Percentiles rank a stretch among this genome's conserved stretches.
These are phyloP conservation scores for Parazoanthus darwini DNA, from an alignment of 92 coral and sea anemone genomes.

Conservation along the genomic window DNA sequence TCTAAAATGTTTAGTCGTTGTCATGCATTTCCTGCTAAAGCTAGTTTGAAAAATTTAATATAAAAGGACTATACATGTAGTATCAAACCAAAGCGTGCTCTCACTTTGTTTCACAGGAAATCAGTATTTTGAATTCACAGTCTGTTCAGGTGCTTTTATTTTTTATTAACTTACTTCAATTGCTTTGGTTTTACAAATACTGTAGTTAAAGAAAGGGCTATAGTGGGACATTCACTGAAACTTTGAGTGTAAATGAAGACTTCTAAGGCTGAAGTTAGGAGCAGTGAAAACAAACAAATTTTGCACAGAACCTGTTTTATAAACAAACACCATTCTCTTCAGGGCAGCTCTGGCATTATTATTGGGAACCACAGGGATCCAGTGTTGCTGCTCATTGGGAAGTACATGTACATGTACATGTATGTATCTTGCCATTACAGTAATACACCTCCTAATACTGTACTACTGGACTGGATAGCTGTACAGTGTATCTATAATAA, in stretches of 20 bases:
- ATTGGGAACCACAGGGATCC: too few relatives aligned
- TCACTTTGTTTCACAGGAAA: slow-evolving; percentile 29
- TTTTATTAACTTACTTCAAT: slow-evolving; percentile 24
- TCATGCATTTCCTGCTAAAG: slow-evolving; percentile 36
- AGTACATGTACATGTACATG: too few relatives aligned
- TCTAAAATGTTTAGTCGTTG: slow-evolving; percentile 10
- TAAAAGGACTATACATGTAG: slow-evolving; percentile 12
- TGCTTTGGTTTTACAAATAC: slow-evolving; percentile 15
- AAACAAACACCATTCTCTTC: background rate
- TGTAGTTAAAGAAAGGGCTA: slow-evolving; percentile 17
- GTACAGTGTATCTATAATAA: too few relatives aligned
- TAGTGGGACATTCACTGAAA: slow-evolving; percentile 19
- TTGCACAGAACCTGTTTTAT: too few relatives aligned
- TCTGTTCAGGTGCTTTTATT: background rate
- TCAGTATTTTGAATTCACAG: background rate
- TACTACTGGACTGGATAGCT: too few relatives aligned
- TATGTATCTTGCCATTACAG: too few relatives aligned
- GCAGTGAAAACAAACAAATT: background rate
- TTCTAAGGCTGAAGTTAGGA: background rate
- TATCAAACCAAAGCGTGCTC: slow-evolving; percentile 29
- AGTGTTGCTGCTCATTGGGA: too few relatives aligned
- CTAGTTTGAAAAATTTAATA: slow-evolving; percentile 27
- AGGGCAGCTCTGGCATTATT: too few relatives aligned
- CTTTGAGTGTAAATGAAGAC: slow-evolving; percentile 20
- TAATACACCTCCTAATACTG: too few relatives aligned